These are phyloP conservation scores for Ephialtes manifestator DNA, from an alignment of 2,888 invertebrate species.

Conservation along the genomic window DNA sequence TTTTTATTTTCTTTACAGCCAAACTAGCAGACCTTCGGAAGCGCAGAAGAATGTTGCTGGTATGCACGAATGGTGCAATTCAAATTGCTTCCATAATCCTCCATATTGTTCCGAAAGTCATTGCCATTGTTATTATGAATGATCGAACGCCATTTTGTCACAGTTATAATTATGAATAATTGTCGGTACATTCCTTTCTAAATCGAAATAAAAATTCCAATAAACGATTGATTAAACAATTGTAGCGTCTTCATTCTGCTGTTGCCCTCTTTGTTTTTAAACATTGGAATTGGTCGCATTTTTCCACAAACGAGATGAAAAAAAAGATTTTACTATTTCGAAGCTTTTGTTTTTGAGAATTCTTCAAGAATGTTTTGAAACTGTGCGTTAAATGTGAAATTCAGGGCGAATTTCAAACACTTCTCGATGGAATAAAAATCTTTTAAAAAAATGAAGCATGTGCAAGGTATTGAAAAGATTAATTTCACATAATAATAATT, in stretches of 20 bases:
- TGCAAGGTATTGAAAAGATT: too few relatives aligned
- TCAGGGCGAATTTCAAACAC: too few relatives aligned
- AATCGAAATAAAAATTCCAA: background rate
- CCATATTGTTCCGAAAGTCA: background rate
- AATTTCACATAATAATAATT: too few relatives aligned
- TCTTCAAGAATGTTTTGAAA: too few relatives aligned
- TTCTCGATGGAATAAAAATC: too few relatives aligned
- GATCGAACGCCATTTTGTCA: background rate
- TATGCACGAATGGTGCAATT: constrained; percentile 5
- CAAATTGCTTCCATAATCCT: background rate
- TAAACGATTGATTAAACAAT: background rate
- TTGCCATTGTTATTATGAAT: background rate
- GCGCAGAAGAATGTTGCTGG: background rate
- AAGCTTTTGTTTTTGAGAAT: background rate
- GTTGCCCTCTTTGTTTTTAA: too few relatives aligned
- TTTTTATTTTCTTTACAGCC: background rate
- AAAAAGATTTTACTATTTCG: background rate
- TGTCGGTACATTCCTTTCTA: background rate
- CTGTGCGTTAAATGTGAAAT: too few relatives aligned
- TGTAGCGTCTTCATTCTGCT: too few relatives aligned
- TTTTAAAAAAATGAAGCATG: too few relatives aligned
- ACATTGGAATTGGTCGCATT: background rate
- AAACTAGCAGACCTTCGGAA: constrained; percentile 1
- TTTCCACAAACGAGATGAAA: too few relatives aligned
- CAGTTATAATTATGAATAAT: background rate